phyloP scores from a whole-genome alignment of 2,113 vertebrate genomes.

The Mionectes macconnelli region DNA sequence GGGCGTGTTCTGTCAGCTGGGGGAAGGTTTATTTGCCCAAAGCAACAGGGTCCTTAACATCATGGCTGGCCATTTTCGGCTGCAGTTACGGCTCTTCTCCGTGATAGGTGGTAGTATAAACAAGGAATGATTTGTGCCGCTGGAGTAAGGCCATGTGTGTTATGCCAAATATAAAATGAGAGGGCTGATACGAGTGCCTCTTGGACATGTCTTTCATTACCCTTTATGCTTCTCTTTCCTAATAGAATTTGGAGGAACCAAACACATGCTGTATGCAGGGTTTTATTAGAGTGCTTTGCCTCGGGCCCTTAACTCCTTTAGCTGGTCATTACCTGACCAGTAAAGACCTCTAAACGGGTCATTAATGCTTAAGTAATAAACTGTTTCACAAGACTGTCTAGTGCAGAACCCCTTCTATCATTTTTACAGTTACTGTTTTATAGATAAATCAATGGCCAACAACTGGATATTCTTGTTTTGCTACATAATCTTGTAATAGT shows the following conservation, averaged over 20 bases:
- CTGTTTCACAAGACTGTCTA: constrained; percentile 60
- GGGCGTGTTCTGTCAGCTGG: background rate
- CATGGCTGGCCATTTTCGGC: background rate
- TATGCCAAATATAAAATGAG: constrained; percentile 61
- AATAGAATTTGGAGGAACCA: constrained; percentile 59
- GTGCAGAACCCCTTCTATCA: constrained; percentile 54
- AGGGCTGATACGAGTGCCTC: constrained; percentile 59
- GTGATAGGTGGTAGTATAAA: constrained; percentile 37
- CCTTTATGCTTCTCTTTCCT: constrained; percentile 35
- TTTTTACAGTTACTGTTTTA: constrained; percentile 70
- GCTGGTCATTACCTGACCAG: constrained; percentile 70
- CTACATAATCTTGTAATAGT: constrained; percentile 33
- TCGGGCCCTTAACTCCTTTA: constrained; percentile 66
- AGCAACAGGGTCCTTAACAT: background rate
- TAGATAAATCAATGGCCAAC: constrained; percentile 64
- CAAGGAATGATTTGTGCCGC: constrained; percentile 54
- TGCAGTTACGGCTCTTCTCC: background rate
- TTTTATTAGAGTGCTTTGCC: constrained; percentile 66
- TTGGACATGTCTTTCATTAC: constrained; percentile 65
- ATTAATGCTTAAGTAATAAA: constrained; percentile 73
- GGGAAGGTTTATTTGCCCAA: constrained; percentile 8
- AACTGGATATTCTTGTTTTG: constrained; percentile 52
- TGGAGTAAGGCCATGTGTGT: constrained; percentile 36
- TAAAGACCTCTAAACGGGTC: constrained; percentile 71
- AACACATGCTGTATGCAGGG: constrained; percentile 43